phyloP scores from a whole-genome alignment of 2,113 vertebrate species.

The Shinisaurus crocodilurus region DNA sequence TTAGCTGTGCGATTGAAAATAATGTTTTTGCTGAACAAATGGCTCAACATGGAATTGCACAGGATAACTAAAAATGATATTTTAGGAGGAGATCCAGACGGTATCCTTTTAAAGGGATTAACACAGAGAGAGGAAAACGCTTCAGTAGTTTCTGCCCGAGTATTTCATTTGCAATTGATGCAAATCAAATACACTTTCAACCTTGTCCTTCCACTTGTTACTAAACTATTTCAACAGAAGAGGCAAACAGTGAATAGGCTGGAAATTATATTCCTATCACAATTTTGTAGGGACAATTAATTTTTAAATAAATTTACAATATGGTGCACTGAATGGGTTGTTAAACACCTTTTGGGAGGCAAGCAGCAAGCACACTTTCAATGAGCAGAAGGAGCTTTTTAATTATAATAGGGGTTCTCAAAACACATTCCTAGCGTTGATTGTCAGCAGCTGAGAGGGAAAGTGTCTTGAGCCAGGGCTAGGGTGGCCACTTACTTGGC shows the following conservation, averaged over 20 bases:
- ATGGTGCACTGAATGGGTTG: conserved; percentile 52
- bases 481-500: not conserved
- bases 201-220: not conserved
- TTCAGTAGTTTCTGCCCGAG: conserved; percentile 10
- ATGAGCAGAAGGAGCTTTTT: conserved; percentile 29
- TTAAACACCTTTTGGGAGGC: conserved; percentile 32
- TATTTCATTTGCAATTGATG: not conserved
- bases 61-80: conserved; percentile 35
- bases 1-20: conserved; percentile 27
- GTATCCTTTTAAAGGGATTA: conserved; percentile 21
- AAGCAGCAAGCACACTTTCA: conserved; percentile 7
- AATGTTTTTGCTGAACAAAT: conserved; percentile 29
- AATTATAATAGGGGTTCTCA: conserved; percentile 10
- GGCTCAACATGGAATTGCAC: conserved; percentile 10
- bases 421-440: not conserved
- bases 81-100: conserved; percentile 17
- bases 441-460: not conserved
- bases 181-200: conserved; percentile 20
- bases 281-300: conserved; percentile 53
- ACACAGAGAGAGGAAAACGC: conserved; percentile 1
- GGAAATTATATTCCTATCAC: conserved; percentile 56
- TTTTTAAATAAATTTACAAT: conserved; percentile 53
- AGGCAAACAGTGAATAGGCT: conserved; percentile 44
- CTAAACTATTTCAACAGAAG: conserved; percentile 31
- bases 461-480: not conserved